Evolutionary conservation across 2,888 invertebrate genomes (phyloP), one percentile per base, ranked within the genome.

Genomic region (Leptopilina drosophilae): DNA sequence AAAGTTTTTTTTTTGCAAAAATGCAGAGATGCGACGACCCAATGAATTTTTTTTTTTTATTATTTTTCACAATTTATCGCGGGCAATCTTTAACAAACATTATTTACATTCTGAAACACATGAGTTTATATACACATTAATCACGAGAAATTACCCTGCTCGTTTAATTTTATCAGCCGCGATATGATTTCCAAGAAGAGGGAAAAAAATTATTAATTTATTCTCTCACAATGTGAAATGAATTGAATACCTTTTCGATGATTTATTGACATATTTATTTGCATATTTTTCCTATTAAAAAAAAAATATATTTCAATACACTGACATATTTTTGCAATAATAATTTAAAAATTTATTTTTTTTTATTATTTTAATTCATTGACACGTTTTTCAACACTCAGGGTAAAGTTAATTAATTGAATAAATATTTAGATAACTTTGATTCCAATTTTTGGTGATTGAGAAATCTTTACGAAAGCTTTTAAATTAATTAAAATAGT

Each of bases 1-100:
- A 69, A 14, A 14, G 49, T 73, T 33, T 33, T 33, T 33, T 33
- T 33, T 73, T 73, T 49, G 11, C 49, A n/a, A 14, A 73, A 33
- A 56, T 56, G 12, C 5, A 69, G 33, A 56, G 26, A 73, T 73
- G 67, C 49, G 49, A 53, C 20, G 12, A 26, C 20, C 20, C 33
- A 14, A 64, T 33, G 26, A 33, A 56, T 14, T 33, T 8, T 56
- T 15, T 67, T 9, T 42, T 46, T 6, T 59, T 56, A 15, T 7
- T 62, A 62, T 14, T 56, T 73, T 73, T 56, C n/a, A 33, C 73
- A 9, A 73, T 73, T 73, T 73, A 73, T 73, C 73, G n/a, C 53
- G 56, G 56, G 56, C 56, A 73, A 73, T 73, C 53, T 73, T 73
- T 14, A 53, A 33, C 53, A 69, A 53, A 26, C 53, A 53, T 26